Conservation (phyloP, 2,797 vertebrate species). For the Ctenosaura bakeri region DNA sequence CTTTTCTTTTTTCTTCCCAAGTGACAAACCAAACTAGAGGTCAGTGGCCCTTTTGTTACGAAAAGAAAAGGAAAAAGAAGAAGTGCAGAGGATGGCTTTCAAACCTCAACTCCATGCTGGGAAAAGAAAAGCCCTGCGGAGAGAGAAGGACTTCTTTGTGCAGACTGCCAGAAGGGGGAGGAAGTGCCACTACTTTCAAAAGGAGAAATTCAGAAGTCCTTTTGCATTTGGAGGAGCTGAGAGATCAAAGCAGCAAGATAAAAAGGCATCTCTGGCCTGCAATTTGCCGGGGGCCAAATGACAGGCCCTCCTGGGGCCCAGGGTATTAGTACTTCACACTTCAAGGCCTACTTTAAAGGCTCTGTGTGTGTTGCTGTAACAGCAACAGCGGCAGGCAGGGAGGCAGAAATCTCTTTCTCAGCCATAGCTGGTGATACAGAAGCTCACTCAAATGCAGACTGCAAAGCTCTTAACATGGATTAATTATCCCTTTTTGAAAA, state of each 20-base stretch:
- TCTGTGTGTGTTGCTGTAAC: not conserved
- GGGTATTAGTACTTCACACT: not conserved
- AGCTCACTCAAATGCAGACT: not conserved
- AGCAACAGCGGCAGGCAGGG: not conserved
- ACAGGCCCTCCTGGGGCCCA: not conserved
- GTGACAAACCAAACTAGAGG: not conserved
- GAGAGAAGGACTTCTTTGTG: constrained; percentile 19
- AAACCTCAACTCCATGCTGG: constrained; percentile 11
- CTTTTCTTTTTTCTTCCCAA: not conserved
- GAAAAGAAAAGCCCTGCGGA: not conserved
- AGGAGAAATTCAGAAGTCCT: not conserved
- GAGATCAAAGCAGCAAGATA: constrained; percentile 35
- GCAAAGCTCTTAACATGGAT: not conserved
- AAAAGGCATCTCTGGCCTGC: constrained; percentile 7
- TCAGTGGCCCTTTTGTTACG: not conserved
- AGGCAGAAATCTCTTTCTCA: not conserved
- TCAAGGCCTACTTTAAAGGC: not conserved
- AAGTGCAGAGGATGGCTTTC: not conserved
- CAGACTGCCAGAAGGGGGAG: too few relatives aligned
- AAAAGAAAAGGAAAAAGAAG: not conserved
- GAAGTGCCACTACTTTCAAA: not conserved
- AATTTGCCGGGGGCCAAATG: constrained; percentile 19
- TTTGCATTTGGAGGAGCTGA: not conserved
- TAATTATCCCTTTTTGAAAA: not conserved
- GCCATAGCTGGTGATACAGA: not conserved